Percentiles rank a stretch among this genome's conserved stretches.
These are phyloP conservation scores for Daphoenositta chrysoptera DNA, from an alignment of 2,113 vertebrate species.

Conservation along the genomic window DNA sequence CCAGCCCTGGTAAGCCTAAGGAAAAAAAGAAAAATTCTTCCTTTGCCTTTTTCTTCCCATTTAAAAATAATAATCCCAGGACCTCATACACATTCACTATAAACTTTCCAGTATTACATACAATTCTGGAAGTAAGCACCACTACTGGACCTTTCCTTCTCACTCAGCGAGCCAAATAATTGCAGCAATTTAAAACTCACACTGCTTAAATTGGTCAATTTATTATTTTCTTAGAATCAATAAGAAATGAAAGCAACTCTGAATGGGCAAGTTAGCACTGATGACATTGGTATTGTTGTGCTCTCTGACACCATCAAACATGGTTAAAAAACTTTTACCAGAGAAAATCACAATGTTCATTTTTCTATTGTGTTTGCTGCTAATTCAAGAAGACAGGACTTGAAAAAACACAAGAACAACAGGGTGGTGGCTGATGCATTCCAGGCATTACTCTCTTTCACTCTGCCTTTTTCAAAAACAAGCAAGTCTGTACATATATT, in stretches of 20 bases:
- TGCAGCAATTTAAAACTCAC: not conserved
- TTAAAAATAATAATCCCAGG: not conserved
- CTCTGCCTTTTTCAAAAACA: slow-evolving; percentile 15
- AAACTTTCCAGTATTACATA: not conserved
- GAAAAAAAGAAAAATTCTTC: not conserved
- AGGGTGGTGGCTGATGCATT: slow-evolving; percentile 54
- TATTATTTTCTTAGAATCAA: not conserved
- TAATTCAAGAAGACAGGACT: slow-evolving; percentile 39
- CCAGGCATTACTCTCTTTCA: slow-evolving; percentile 33
- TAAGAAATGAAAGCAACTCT: not conserved
- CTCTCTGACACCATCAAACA: not conserved
- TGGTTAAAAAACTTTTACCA: not conserved
- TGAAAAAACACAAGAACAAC: not conserved
- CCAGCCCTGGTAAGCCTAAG: not conserved
- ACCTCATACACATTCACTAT: not conserved
- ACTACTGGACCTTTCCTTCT: not conserved
- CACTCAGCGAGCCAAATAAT: not conserved
- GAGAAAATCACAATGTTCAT: not conserved
- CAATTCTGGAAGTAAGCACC: not conserved
- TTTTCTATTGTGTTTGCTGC: slow-evolving; percentile 11
- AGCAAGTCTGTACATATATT: slow-evolving; percentile 42
- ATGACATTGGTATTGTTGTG: not conserved
- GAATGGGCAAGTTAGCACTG: not conserved
- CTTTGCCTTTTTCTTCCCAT: not conserved
- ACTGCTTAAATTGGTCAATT: not conserved